phyloP scores from a whole-genome alignment of 2,888 invertebrate species.

The Macrosoma leucophasiata region DNA sequence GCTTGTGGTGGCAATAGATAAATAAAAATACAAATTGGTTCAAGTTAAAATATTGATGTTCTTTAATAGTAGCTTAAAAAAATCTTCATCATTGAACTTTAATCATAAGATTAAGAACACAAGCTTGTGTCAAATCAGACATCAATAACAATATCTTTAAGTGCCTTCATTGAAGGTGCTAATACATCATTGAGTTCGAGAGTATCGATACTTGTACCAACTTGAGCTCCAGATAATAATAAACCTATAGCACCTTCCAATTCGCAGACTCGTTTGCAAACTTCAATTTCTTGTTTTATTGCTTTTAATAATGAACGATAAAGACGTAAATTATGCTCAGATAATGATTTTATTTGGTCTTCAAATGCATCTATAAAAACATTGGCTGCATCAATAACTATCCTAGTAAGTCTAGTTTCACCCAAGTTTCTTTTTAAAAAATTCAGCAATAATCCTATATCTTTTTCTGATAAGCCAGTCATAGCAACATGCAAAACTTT shows the following conservation, averaged over 20 bases:
- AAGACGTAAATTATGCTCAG: slow-evolving; percentile 76
- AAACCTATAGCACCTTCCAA: slow-evolving; percentile 83
- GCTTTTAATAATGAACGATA: slow-evolving; percentile 77
- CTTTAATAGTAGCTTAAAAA: too few relatives aligned
- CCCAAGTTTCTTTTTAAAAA: slow-evolving; percentile 86
- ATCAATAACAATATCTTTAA: slow-evolving; percentile 76
- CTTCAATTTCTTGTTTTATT: slow-evolving; percentile 80
- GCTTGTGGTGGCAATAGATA: too few relatives aligned
- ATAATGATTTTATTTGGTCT: slow-evolving; percentile 76
- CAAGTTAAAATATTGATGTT: too few relatives aligned
- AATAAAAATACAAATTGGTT: too few relatives aligned
- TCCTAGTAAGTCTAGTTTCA: slow-evolving; percentile 83
- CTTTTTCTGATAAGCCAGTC: slow-evolving; percentile 80
- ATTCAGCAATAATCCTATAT: slow-evolving; percentile 79
- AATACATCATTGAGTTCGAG: slow-evolving; percentile 45
- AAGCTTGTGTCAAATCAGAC: too few relatives aligned
- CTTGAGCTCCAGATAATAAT: slow-evolving; percentile 77
- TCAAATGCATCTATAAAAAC: slow-evolving; percentile 86
- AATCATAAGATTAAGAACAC: too few relatives aligned
- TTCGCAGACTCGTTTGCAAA: slow-evolving; percentile 78
- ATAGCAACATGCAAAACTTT: slow-evolving; percentile 86
- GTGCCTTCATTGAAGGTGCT: slow-evolving; percentile 62
- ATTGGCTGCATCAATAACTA: slow-evolving; percentile 84
- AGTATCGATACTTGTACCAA: slow-evolving; percentile 50
- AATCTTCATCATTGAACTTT: too few relatives aligned